These are phyloP conservation scores for Callionymus lyra DNA, from an alignment of 2,113 vertebrate genomes.

Conservation along the genomic window DNA sequence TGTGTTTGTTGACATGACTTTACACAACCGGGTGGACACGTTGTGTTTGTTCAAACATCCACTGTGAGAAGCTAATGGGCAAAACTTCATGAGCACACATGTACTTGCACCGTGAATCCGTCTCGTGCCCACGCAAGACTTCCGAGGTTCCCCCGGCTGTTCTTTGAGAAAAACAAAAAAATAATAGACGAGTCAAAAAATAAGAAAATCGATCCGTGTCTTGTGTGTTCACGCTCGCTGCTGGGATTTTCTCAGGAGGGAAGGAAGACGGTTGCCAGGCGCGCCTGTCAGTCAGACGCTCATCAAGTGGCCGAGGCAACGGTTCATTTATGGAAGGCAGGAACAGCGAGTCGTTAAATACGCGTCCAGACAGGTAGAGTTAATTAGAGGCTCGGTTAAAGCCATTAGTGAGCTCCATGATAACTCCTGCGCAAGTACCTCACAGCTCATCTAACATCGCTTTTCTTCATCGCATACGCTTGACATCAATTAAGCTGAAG, in stretches of 20 bases:
- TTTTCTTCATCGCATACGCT: no score
- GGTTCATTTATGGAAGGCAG: slow-evolving; percentile 35
- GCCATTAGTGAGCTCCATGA: no score
- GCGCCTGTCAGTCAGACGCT: slow-evolving; percentile 43
- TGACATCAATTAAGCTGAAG: no score
- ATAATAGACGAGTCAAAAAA: slow-evolving; percentile 56
- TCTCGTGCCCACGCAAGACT: no score
- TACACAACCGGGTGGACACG: slow-evolving; percentile 18
- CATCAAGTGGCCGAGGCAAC: slow-evolving; percentile 15
- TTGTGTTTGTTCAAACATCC: slow-evolving; percentile 10
- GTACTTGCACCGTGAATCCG: no score
- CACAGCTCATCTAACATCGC: no score
- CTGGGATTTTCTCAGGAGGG: slow-evolving; percentile 24
- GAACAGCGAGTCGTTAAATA: slow-evolving; percentile 32
- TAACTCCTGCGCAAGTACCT: no score
- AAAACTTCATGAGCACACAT: slow-evolving; percentile 11
- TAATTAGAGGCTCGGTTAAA: no score
- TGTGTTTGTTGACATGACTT: slow-evolving; percentile 24
- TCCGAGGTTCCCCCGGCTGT: slow-evolving; percentile 25
- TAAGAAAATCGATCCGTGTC: slow-evolving; percentile 60
- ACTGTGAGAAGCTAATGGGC: slow-evolving; percentile 26
- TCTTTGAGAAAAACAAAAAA: slow-evolving; percentile 49
- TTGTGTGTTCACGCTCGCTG: slow-evolving; percentile 37
- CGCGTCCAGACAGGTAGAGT: slow-evolving; percentile 11
- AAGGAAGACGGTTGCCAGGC: slow-evolving; percentile 42